Base-by-base conservation (phyloP, 2,888 invertebrate species). In the Chrysolina oricalcia region DNA sequence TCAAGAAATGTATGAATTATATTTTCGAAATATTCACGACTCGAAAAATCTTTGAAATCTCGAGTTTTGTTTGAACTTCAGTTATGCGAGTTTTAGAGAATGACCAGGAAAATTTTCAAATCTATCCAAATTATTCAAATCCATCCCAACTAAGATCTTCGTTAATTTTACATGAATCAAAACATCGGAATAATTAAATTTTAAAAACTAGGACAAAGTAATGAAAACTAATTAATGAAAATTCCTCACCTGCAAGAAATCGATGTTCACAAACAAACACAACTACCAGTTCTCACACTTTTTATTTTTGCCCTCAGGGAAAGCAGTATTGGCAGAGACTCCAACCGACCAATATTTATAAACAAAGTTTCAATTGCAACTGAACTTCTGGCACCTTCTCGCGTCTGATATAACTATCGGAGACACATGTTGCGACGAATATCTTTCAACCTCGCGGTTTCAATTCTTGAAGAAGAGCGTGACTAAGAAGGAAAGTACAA, bases 311-410 rank as follows among this genome's bases (percentile, higher is more conserved):
- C n/a, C 66, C 66, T 10, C 17, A 50, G 50, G 35, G 17, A 19
- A n/a, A 2, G n/a, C 2, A 41, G 23, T n/a, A 13, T 50, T 67
- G 41, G 3, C 19, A 21, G 21, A 23, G n/a, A 17, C 11, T 17
- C 10, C 40, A 63, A 2, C 1, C 17, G 6, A 64, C 17, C 35
- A 50, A 50, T 67, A 27, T 67, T 50, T 50, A 13, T 67, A 67
- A 53, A 68, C 56, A 64, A 53, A 73, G 59, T 73, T 62, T 66
- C 70, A 66, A 67, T 62, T 40, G 46, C 67, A 65, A 76, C 76
- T 76, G 76, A 63, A 46, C 53, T 66, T 66, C 53, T 63, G 56
- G 15, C 43, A 73, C n/a, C 17, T 70, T 67, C 65, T 70, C 72
- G 62, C 27, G 27, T 53, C 53, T 27, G 63, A 63, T 76, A 76